Evolutionary conservation across 2,888 invertebrate genomes (phyloP), one percentile per base, ranked within the genome.

Genomic region (Plemyria rubiginata): DNA sequence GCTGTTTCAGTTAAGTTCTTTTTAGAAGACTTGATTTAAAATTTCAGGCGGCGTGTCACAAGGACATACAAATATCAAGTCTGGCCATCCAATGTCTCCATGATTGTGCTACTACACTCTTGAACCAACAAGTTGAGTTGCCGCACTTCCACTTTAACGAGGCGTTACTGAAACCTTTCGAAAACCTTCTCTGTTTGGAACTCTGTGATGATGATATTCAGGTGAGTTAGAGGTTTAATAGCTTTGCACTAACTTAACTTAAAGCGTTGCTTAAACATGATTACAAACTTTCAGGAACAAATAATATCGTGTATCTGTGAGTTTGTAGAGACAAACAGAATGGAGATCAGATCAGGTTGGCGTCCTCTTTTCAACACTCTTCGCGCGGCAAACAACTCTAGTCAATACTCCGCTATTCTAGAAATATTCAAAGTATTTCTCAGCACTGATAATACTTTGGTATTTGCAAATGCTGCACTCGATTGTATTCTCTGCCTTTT

Each of bases 81-180:
- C 96, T 97, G 76, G 98, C 98, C 0, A 97, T 99, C 36, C 96
- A 96, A 71, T 97, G 97, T 75, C 96, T 99, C 66, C 98, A 98
- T 80, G 98, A 98, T 78, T 96, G 97, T 16, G 97, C 98, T 53
- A 97, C 97, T 0, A 96, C 97, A 0, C 87, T 98, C 15, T 89
- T 99, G 53, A 97, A 97, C 75, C 97, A 97, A 78, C 97, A 97
- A 83, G 95, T 96, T 0, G 99, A 99, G 82, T 86, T 98, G 67
- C 96, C 98, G 0, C 97, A 98, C 87, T 99, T 98, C 87, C 98
- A 99, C 83, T 98, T 99, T 84, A 98, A 99, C 82, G 99, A 99
- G 85, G 97, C 98, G 0, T 92, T 99, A 8, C 95, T 99, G 72
- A 98, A 99, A 80, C 98, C 99, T 0, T 98, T 98, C 82, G 98